A percentile compares a stretch with the other conserved stretches of the same genome.
These are phyloP conservation scores for Pristionchus entomophagus DNA, from an alignment of 2,888 invertebrate species.

Conservation along the genomic window DNA sequence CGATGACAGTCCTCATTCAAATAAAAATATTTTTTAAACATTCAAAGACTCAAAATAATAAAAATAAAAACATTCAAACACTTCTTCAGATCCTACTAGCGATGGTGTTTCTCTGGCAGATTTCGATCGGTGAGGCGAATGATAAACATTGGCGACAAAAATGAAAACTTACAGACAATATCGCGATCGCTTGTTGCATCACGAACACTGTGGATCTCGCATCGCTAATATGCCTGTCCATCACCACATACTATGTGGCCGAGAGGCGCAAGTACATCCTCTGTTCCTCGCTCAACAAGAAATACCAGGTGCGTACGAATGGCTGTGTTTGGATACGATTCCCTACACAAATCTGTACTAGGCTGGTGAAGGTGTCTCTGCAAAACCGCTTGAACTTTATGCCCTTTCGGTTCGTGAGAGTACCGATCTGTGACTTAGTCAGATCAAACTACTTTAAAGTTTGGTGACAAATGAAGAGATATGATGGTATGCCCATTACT, in stretches of 20 bases:
- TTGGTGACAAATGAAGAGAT: not conserved
- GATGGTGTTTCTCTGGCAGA: not conserved
- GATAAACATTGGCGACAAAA: not conserved
- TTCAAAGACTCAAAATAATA: too few relatives aligned
- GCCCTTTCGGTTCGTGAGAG: too few relatives aligned
- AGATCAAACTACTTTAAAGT: not conserved
- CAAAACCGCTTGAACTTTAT: too few relatives aligned
- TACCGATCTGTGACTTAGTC: not conserved
- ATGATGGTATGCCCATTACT: not conserved
- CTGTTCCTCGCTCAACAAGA: not conserved
- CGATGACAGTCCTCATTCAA: too few relatives aligned
- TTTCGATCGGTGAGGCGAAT: not conserved
- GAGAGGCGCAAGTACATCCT: not conserved
- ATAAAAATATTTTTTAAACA: too few relatives aligned
- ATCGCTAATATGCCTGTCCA: not conserved
- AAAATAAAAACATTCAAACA: not conserved
- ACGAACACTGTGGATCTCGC: not conserved
- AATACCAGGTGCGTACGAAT: constrained; percentile 3
- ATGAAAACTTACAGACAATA: not conserved
- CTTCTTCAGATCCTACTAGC: not conserved
- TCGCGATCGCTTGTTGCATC: constrained; percentile 1
- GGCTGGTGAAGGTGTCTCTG: too few relatives aligned
- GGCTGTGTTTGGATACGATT: not conserved
- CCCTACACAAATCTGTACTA: too few relatives aligned
- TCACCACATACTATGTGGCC: not conserved